Evolutionary conservation across 2,113 vertebrate genomes (phyloP), one percentile per base, ranked within the genome.

Genomic region (Bettongia penicillata): DNA sequence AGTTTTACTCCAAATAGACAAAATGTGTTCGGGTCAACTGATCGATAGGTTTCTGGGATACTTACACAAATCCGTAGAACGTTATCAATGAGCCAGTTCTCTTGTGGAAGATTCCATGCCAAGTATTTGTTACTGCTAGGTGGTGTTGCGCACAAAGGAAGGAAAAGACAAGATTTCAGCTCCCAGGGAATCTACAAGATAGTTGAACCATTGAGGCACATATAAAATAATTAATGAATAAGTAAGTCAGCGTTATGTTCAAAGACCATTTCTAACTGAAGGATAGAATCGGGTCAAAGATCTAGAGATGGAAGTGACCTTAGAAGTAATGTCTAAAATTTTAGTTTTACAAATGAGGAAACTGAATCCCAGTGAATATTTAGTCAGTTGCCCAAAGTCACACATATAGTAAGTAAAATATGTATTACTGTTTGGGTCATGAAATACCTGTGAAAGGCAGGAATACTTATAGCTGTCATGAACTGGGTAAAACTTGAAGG

Each of bases 1-100:
- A 48, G 51, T 90, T 89, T 84, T 95, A 37, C 90, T 68, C 26
- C 89, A 91, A 90, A 94, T 91, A 95, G 61, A 47, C 22, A 52
- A 37, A 51, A 23, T 91, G 68, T 43, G 49, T 91, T 28, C 28
- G 50, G 47, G 5, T 14, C 53, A 94, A 68, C 94, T 51, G 55
- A 48, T 48, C 48, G 48, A 91, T 51, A 37, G 31, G 53, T 53
- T 89, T 84, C 5, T 43, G 19, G 7, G 68, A 84, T 84, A 23
- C n/a, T 84, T 96, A 89, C 51, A 93, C 48, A 37, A 47, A n/a
- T 49, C 2, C 7, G 57, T 91, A 52, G 53, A 50, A 92, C 7
- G 31, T 89, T 61, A 91, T 50, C 53, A 53, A 47, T 11, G 28
- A 43, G 28, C 52, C 90, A 49, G 12, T 19, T 12, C 53, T 26